Evolutionary conservation across 2,797 vertebrate species (phyloP), one percentile per base, ranked within the genome.

Genomic region (Microctenopoma stevenorrisi): DNA sequence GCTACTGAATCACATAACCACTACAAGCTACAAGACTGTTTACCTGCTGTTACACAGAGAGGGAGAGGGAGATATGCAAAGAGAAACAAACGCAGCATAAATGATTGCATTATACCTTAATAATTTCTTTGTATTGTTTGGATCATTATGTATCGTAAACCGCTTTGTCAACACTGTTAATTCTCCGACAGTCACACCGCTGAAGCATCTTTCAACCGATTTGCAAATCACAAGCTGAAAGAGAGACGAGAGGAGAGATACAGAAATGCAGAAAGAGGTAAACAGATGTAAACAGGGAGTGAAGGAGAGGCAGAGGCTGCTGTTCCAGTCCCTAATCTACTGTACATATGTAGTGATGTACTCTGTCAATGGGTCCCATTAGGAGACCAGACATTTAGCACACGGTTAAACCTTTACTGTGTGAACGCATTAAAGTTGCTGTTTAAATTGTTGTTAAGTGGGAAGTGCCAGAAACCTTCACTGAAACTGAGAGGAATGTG

Each of bases 21-120:
- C 88, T 93, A 93, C 90, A 84, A 93, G 93, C 82, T 87, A 86
- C 88, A 52, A 46, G 88, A 91, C 91, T 94, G 91, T 95, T 95
- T 95, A 94, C 95, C 94, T 95, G 93, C 88, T 82, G 86, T 76
- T 83, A 48, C 63, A 80, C 47, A 60, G 57, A 50, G 64, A 44
- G 14, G 18, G 26, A 3, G 46, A 37, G 61, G 51, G 55, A 64
- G 77, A 72, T 57, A 52, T 50, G 79, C 79, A 74, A 74, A 84
- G 85, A 77, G 81, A 89, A 81, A 90, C 85, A 86, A 86, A 88
- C 86, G 85, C 82, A 54, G 79, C 86, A 82, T 86, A 86, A 89
- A 86, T 87, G 80, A 89, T 79, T 70, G 71, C 76, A 49, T 90
- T 87, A 82, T 75, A 86, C 82, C 88, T 75, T 86, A 89, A 92